Conservation (phyloP, 1,140 invertebrate species). For the Whitmania pigra region DNA sequence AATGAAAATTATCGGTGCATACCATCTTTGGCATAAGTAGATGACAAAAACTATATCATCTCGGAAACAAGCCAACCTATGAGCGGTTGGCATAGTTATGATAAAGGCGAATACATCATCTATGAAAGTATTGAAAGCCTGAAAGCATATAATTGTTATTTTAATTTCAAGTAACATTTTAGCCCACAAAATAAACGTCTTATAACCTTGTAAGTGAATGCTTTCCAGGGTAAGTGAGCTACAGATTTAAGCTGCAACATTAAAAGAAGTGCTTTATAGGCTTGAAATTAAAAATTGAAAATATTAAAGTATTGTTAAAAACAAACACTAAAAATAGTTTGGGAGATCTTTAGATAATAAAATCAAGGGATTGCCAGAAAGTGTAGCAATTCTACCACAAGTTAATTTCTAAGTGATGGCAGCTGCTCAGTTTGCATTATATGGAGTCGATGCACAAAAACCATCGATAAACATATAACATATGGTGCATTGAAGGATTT, state of each 20-base stretch:
- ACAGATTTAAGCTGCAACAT: slow-evolving; percentile 73
- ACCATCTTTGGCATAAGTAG: slow-evolving; percentile 96
- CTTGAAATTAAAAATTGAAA: background rate
- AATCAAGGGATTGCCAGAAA: no score
- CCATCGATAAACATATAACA: no score
- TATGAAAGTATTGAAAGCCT: slow-evolving; percentile 97
- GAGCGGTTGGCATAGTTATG: slow-evolving; percentile 93
- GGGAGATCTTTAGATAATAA: no score
- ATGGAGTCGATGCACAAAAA: no score
- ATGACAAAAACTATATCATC: slow-evolving; percentile 93
- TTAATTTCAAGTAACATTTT: no score
- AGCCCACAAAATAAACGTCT: background rate
- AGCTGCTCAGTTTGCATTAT: no score
- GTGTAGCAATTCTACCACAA: no score
- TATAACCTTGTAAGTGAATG: slow-evolving; percentile 85
- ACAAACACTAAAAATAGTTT: no score
- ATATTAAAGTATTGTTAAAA: no score
- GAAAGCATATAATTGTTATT: slow-evolving; percentile 31
- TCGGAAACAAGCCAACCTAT: slow-evolving; percentile 86
- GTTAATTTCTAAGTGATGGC: no score
- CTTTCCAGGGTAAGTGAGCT: slow-evolving; percentile 91
- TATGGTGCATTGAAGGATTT: no score
- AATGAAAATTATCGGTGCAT: slow-evolving; percentile 36
- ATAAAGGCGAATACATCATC: slow-evolving; percentile 98
- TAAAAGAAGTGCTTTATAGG: background rate